Base-by-base conservation (phyloP, 1,140 invertebrate species). In the Diorhabda carinulata region DNA sequence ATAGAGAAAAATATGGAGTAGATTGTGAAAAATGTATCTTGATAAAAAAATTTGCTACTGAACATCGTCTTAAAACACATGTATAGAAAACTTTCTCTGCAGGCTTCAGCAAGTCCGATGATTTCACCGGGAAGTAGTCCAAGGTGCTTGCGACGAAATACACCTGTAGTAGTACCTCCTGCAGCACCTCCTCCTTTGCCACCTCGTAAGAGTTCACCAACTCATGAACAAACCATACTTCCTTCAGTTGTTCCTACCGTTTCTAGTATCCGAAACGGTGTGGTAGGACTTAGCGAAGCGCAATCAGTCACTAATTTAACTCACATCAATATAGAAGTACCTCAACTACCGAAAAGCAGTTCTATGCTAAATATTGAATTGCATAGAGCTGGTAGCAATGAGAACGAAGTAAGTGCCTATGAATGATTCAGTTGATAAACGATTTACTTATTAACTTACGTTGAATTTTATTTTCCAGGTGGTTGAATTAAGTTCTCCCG, bases 121-220 rank as follows among this genome's bases (percentile, higher is more conserved):
- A 86, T 85, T 63, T 86, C 84, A n/a, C 86, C 85, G 9, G 78
- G 82, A 63, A 81, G 79, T 61, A 87, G 85, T 66, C 86, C 84
- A 9, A 81, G 82, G 66, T 78, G 77, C 61, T 70, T 74, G 10
- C 78, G 81, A 67, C 83, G 84, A 7, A 80, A 76, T 66, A 71
- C 76, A 5, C 78, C 77, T 10, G 73, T 77, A 3, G 66, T 71
- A 3, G 70, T 74, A n/a, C 72, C 74, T 3, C 62, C 61, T 6
- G 43, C 70, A n/a, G 67, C 70, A 5, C 79, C 79, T 0, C 80
- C 80, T 0, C 79, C 79, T 4, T 66, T 80, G 67, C 80, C 80
- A 7, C 79, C 79, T 5, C 62, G 79, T 4, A 78, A 78, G 65
- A 79, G 73, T 68, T 80, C 79, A 2, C 80, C 80, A 6, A 81